Percentiles rank a stretch among this genome's conserved stretches.
These are phyloP conservation scores for Tympanoctomys barrerae DNA, from an alignment of 2,797 vertebrate genomes.

Conservation along the genomic window DNA sequence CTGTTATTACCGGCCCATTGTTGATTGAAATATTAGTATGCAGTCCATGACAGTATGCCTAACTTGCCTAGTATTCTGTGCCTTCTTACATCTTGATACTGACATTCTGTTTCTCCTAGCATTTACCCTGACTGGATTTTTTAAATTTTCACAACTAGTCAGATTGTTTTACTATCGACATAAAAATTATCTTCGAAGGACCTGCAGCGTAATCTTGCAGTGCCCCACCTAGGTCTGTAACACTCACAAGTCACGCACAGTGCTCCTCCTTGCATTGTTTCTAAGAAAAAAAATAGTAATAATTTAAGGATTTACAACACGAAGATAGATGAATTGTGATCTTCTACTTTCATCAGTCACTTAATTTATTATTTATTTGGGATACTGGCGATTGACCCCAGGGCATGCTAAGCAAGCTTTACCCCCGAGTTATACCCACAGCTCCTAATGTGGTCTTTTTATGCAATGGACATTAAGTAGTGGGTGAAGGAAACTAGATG, in stretches of 20 bases:
- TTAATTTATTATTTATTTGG: background rate
- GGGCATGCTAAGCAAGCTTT: background rate
- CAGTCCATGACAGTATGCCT: background rate
- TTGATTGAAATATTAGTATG: background rate
- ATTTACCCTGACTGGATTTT: background rate
- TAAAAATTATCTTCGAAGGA: slow-evolving; percentile 50
- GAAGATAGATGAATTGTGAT: background rate
- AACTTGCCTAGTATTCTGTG: background rate
- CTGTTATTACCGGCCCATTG: background rate
- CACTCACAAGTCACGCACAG: background rate
- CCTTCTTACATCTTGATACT: slow-evolving; percentile 10
- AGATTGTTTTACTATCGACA: slow-evolving; percentile 19
- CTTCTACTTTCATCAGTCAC: background rate
- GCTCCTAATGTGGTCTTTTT: background rate
- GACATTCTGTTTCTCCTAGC: slow-evolving; percentile 1
- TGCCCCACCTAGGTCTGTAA: background rate
- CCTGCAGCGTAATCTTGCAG: background rate
- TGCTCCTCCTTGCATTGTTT: background rate
- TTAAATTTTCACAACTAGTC: slow-evolving; percentile 6
- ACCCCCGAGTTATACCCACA: background rate
- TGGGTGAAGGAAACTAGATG: background rate
- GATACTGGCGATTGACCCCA: background rate
- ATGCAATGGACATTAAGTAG: background rate
- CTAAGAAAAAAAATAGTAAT: slow-evolving; percentile 33
- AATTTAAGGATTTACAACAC: background rate